These are phyloP conservation scores for Perca flavescens DNA, from an alignment of 2,113 vertebrate genomes.

Conservation along the genomic window DNA sequence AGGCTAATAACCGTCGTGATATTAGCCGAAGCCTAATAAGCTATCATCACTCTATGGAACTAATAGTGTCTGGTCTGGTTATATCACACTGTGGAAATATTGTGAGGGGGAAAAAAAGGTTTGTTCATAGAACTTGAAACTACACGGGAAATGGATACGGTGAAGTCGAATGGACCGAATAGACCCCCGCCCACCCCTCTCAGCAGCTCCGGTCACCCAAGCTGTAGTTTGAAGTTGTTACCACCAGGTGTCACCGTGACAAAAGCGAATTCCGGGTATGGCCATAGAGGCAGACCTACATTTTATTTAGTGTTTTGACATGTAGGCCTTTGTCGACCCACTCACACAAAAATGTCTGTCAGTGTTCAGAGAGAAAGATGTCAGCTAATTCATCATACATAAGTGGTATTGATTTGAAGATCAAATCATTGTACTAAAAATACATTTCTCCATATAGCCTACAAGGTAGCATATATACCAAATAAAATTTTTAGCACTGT, in stretches of 20 bases:
- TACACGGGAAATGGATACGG: neutral
- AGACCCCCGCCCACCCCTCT: too few species aligned
- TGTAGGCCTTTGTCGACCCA: neutral
- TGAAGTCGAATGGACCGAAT: too few species aligned
- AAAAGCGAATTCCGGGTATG: neutral
- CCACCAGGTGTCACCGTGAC: constrained; percentile 56
- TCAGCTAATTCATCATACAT: neutral
- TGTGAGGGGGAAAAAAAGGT: neutral
- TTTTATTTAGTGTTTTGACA: too few species aligned
- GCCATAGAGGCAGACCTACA: too few species aligned
- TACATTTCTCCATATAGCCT: neutral
- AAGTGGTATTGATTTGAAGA: neutral
- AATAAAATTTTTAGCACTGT: neutral
- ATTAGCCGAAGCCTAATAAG: neutral
- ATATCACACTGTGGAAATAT: neutral
- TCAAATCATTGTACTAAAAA: neutral
- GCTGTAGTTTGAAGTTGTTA: neutral
- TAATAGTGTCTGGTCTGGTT: neutral
- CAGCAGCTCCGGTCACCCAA: neutral
- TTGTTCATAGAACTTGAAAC: neutral
- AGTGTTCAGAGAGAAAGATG: neutral
- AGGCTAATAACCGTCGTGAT: too few species aligned
- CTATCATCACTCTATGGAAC: neutral
- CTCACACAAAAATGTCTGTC: neutral
- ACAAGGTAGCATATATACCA: too few species aligned